A percentile compares a stretch with the other conserved stretches of the same genome.
These are phyloP conservation scores for Zootermopsis nevadensis DNA, from an alignment of 2,888 invertebrate species.

Conservation along the genomic window DNA sequence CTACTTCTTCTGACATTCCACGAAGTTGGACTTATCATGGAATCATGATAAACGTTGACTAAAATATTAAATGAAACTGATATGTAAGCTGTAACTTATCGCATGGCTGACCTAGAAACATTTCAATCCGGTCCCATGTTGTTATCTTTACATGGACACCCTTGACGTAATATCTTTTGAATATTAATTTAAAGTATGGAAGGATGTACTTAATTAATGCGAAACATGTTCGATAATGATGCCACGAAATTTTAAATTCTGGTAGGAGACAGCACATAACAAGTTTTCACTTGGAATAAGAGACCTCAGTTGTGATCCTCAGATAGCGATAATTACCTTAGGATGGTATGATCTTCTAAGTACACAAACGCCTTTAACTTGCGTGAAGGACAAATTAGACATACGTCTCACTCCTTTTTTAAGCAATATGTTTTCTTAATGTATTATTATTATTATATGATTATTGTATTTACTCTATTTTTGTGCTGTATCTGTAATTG, in stretches of 20 bases:
- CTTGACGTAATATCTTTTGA: neutral
- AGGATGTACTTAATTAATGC: slow-evolving; percentile 1
- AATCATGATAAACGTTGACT: no score
- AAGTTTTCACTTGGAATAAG: neutral
- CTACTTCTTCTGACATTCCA: no score
- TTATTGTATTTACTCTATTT: no score
- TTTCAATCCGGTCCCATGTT: neutral
- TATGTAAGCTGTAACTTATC: no score
- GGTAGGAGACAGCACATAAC: neutral
- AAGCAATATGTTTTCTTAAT: neutral
- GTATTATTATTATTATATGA: no score
- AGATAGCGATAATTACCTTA: neutral
- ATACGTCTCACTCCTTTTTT: neutral
- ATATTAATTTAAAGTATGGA: neutral
- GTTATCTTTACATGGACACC: neutral
- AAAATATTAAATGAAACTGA: no score
- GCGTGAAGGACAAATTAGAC: neutral
- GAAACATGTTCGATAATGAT: neutral
- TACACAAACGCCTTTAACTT: neutral
- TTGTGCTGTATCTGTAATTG: no score
- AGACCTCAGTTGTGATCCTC: neutral
- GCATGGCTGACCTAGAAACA: no score
- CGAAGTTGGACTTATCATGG: no score
- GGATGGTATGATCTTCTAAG: neutral
- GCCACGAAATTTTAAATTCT: neutral